Conservation (phyloP, 2,113 vertebrate genomes). For the Periophthalmus modestus region DNA sequence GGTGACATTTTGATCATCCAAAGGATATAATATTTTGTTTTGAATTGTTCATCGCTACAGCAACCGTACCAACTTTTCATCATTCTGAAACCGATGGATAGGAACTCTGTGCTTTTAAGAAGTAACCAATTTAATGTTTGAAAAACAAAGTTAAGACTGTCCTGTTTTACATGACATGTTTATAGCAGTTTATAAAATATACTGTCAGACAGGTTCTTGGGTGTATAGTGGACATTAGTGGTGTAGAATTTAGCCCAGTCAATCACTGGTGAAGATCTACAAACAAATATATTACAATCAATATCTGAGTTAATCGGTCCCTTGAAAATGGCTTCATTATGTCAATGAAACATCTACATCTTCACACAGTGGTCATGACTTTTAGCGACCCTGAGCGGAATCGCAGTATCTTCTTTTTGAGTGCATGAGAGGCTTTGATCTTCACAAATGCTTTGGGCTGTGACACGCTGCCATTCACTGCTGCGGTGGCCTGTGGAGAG, state of each 20-base stretch:
- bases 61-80: no score
- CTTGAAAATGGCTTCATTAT: constrained; percentile 13
- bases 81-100: no score
- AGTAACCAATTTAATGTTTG: background rate
- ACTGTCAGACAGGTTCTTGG: background rate
- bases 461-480: constrained; percentile 11
- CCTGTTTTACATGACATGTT: background rate
- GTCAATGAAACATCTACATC: background rate
- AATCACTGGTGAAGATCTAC: background rate
- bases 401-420: constrained; percentile 91
- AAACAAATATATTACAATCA: background rate
- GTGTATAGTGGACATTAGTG: background rate
- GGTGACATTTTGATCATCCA: no score
- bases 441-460: constrained; percentile 87
- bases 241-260: background rate
- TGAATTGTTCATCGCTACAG: no score
- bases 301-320: background rate
- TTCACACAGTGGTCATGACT: constrained; percentile 92
- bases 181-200: background rate
- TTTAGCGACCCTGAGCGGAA: constrained; percentile 91
- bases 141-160: background rate
- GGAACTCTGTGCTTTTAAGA: no score
- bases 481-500: constrained; percentile 59
- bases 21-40: no score
- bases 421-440: constrained; percentile 91